These are phyloP conservation scores for Athripsodes cinereus DNA, from an alignment of 2,888 invertebrate genomes.

Conservation along the genomic window DNA sequence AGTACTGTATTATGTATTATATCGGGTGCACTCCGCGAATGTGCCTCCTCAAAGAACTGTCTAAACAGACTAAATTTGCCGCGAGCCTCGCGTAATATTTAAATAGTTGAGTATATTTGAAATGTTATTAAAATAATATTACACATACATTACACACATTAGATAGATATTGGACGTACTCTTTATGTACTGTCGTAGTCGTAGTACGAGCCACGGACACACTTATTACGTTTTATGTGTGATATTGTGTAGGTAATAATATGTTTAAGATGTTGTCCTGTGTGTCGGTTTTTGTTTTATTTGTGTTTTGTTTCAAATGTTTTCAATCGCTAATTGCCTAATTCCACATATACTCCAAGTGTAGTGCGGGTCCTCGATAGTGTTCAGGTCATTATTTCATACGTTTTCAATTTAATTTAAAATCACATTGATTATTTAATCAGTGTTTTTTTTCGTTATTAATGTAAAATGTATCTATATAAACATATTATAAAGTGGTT, in stretches of 20 bases:
- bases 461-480: too few species aligned
- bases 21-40: neutral
- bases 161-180: neutral
- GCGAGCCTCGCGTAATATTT: neutral
- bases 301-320: neutral
- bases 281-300: neutral
- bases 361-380: neutral
- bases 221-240: too few species aligned
- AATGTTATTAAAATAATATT: neutral
- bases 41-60: neutral
- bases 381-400: too few species aligned
- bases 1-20: too few species aligned
- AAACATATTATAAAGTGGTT: too few species aligned
- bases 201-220: too few species aligned
- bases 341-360: neutral
- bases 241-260: neutral
- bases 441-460: too few species aligned
- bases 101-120: neutral
- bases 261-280: neutral
- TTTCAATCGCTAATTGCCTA: neutral
- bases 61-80: neutral
- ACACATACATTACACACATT: neutral
- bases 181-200: neutral
- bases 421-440: too few species aligned
- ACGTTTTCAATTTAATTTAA: too few species aligned